Evolutionary conservation across 2,113 vertebrate species (phyloP).

Genomic region (Semicossyphus pulcher): DNA sequence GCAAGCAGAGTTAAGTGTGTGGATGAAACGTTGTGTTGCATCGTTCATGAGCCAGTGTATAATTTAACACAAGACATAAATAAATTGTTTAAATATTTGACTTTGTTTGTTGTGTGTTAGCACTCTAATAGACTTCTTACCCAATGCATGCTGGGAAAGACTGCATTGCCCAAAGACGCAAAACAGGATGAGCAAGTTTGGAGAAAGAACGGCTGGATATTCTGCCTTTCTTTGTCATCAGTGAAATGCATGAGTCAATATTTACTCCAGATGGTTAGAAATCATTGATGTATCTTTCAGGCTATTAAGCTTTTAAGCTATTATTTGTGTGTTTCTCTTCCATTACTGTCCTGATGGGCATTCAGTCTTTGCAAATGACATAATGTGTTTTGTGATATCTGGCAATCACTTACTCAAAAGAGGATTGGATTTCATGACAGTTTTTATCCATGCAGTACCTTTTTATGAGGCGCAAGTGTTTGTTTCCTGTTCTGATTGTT

Average conservation of each 20-base stretch:
- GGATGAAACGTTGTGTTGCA: too few relatives aligned
- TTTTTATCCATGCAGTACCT: conserved; percentile 17
- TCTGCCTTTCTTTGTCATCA: conserved; percentile 14
- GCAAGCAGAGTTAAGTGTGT: too few relatives aligned
- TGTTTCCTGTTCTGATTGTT: conserved; percentile 16
- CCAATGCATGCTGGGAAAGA: neutral
- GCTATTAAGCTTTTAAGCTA: conserved; percentile 13
- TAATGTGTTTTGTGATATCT: conserved; percentile 30
- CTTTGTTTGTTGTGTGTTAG: too few relatives aligned
- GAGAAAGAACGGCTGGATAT: neutral
- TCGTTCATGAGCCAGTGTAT: too few relatives aligned
- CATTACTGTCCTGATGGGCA: neutral
- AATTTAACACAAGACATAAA: too few relatives aligned
- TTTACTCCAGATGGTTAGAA: conserved; percentile 32
- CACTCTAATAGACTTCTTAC: too few relatives aligned
- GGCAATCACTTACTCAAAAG: conserved; percentile 9
- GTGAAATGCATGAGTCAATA: conserved; percentile 46
- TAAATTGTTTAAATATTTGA: too few relatives aligned
- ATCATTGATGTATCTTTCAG: neutral
- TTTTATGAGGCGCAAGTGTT: conserved; percentile 9
- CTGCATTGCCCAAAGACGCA: neutral
- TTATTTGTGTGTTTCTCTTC: neutral
- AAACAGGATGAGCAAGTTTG: neutral
- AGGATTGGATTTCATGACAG: conserved; percentile 35
- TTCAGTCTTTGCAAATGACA: conserved; percentile 15